Base-by-base conservation (phyloP, 2,113 vertebrate species). In the Sinocyclocheilus maitianheensis region DNA sequence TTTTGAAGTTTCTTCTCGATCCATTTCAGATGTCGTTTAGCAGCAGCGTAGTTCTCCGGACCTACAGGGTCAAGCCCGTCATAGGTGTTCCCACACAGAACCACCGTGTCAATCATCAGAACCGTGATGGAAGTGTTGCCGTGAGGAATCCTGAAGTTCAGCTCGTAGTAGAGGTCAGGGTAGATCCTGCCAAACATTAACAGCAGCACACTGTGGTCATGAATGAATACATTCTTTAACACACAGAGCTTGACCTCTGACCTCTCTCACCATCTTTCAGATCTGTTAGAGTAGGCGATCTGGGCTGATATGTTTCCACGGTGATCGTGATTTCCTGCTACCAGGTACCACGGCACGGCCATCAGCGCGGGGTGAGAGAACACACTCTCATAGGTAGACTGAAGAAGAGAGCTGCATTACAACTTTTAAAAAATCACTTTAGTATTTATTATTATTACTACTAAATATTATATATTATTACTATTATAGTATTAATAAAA, bases 261-360 rank as follows among this genome's bases (percentile, higher is more conserved):
- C 69, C 16, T 2, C 3, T 18, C 90, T 86, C 81, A 94, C 93
- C 94, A 94, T 87, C 92, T 89, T 22, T 90, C 81, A 26, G 93
- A 94, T 37, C 53, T 81, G 46, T 80, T 46, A 10, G 93, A 94
- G 84, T 94, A 95, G 20, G 90, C 91, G 5, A 94, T 91, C 81
- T 95, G 93, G n/a, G 93, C 93, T 0, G 93, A 93, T 16, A 95
- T 87, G 34, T 94, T 95, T 69, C 93, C 89, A 26, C 72, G 77
- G 77, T 94, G 93, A 88, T 95, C 93, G 2, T 95, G 93, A 88
- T 95, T 95, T 83, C 93, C 93, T 62, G 89, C 93, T 12, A 92
- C 16, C 53, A 94, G 84, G 88, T 92, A 92, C 94, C 93, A 94
- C 0, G 93, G 93, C 16, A 92, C 81, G 2, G 72, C 16, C 51